Percentiles rank a stretch among this genome's conserved stretches.
phyloP scores from a whole-genome alignment of 2,797 vertebrate genomes.

The Fistularia tabacaria region DNA sequence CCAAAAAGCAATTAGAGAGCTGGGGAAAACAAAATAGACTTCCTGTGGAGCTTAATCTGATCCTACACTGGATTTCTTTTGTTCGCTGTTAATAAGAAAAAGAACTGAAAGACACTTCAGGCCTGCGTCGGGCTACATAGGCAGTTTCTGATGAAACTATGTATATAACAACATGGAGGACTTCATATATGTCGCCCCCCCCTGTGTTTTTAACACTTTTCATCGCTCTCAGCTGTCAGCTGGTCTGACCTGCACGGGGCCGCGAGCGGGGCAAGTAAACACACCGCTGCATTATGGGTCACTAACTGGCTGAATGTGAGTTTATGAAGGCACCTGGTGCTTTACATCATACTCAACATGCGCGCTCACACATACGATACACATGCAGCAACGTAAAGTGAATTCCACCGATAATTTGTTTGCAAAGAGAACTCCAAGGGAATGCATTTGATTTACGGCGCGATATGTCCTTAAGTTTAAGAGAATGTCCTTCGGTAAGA shows the following conservation, averaged over 20 bases:
- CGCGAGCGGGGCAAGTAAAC: constrained; percentile 42
- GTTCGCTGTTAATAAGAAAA: background rate
- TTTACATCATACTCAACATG: background rate
- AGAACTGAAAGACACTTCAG: too few species aligned
- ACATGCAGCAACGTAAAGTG: background rate
- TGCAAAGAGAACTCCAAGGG: constrained; percentile 11
- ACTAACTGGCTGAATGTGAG: background rate
- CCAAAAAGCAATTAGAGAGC: constrained; percentile 11
- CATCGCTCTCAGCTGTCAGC: constrained; percentile 38
- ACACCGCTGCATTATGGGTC: constrained; percentile 12
- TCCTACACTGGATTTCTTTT: background rate
- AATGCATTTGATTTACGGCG: background rate
- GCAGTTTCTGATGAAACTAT: too few species aligned
- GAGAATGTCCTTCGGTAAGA: too few species aligned
- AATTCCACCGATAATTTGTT: background rate
- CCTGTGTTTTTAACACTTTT: constrained; percentile 21
- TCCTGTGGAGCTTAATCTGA: constrained; percentile 8
- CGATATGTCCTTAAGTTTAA: too few species aligned
- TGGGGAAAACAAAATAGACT: background rate
- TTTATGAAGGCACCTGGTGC: constrained; percentile 24
- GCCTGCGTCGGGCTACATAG: too few species aligned
- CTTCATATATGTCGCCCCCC: background rate
- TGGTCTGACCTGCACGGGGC: constrained; percentile 31
- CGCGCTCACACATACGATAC: constrained; percentile 3
- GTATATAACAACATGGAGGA: too few species aligned